phyloP scores from a whole-genome alignment of 2,888 invertebrate species.

The Amphipoea oculea region DNA sequence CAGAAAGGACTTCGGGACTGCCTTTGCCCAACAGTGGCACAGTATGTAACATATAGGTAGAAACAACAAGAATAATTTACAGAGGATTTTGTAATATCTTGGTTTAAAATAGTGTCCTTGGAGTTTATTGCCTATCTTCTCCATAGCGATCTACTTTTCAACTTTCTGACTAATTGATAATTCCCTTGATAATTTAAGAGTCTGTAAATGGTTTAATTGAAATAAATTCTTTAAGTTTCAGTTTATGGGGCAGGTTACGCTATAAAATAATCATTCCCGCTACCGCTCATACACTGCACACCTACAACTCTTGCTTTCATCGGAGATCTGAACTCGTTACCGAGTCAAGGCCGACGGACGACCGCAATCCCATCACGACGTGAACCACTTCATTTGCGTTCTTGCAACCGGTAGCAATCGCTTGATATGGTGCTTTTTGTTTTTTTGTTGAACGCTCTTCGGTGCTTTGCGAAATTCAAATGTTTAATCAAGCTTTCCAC shows the following conservation, averaged over 20 bases:
- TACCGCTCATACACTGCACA: constrained; percentile 49
- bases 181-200: neutral
- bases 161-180: too few species aligned
- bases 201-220: neutral
- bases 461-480: constrained; percentile 14
- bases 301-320: constrained; percentile 74
- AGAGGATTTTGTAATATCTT: neutral
- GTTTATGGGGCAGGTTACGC: neutral
- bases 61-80: neutral
- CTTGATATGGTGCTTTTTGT: constrained; percentile 7
- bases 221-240: neutral
- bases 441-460: neutral
- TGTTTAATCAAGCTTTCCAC: neutral
- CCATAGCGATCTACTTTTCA: neutral
- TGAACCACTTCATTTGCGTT: constrained; percentile 53
- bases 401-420: constrained; percentile 48
- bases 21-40: neutral
- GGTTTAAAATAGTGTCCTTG: neutral
- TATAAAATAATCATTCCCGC: constrained; percentile 36
- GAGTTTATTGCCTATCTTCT: neutral
- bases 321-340: constrained; percentile 75
- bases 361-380: constrained; percentile 72
- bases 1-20: neutral
- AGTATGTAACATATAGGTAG: neutral
- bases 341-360: constrained; percentile 79